Conservation (phyloP, 2,113 vertebrate genomes). For the Heptranchias perlo region DNA sequence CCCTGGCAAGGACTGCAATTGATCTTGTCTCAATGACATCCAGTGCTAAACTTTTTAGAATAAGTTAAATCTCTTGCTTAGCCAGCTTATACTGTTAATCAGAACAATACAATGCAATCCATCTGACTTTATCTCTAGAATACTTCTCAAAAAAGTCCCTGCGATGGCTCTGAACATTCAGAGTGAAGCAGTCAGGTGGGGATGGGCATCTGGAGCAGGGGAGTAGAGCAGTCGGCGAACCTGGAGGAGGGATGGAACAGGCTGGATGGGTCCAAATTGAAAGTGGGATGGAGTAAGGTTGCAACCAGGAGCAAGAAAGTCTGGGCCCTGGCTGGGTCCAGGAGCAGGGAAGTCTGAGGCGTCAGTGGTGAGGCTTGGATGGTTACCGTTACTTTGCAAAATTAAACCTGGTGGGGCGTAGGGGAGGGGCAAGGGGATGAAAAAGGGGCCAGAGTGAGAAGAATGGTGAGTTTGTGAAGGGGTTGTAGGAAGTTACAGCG, state of each 20-base stretch:
- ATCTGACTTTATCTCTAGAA: neutral
- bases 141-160: neutral
- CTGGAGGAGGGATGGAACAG: too few relatives aligned
- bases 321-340: neutral
- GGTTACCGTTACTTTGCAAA: neutral
- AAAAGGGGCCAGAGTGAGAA: too few relatives aligned
- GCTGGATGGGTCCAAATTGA: too few relatives aligned
- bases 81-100: neutral
- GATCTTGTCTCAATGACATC: neutral
- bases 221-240: neutral
- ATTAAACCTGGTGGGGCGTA: neutral
- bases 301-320: neutral
- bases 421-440: too few relatives aligned
- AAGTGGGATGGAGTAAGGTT: neutral
- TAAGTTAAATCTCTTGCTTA: neutral
- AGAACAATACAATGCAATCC: neutral
- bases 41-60: neutral
- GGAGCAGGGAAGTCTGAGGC: neutral
- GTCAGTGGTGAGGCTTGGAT: neutral
- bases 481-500: too few relatives aligned
- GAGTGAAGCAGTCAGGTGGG: neutral
- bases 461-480: too few relatives aligned
- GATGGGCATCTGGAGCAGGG: neutral
- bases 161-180: neutral
- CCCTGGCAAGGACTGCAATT: neutral